Percentiles rank a stretch among this genome's conserved stretches.
These are phyloP conservation scores for Mesembrinibis cayennensis DNA, from an alignment of 2,113 vertebrate species.

Conservation along the genomic window DNA sequence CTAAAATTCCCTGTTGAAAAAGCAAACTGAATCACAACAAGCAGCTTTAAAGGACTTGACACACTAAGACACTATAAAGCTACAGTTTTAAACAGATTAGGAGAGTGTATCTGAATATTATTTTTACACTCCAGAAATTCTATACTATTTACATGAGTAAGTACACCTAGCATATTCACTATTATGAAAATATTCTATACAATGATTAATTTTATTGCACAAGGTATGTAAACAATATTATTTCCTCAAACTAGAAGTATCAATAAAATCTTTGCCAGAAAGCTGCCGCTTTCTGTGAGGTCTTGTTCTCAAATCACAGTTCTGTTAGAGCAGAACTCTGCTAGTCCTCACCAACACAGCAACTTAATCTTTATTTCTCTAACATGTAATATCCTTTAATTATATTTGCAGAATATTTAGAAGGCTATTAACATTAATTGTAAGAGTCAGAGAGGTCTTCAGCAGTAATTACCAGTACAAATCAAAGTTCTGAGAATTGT, in stretches of 20 bases:
- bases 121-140: background rate
- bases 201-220: background rate
- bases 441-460: background rate
- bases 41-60: background rate
- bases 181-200: background rate
- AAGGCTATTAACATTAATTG: constrained; percentile 13
- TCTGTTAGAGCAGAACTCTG: background rate
- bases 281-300: background rate
- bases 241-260: background rate
- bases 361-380: constrained; percentile 4
- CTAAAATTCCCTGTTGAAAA: background rate
- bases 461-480: background rate
- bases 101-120: background rate
- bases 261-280: background rate
- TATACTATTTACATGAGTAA: background rate
- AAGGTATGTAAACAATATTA: background rate
- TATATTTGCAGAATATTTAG: constrained; percentile 5
- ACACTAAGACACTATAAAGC: background rate
- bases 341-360: background rate
- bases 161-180: background rate
- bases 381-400: background rate
- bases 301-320: background rate
- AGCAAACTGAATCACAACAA: background rate
- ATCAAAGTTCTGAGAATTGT: background rate
- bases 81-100: background rate